A percentile compares a stretch with the other conserved stretches of the same genome.
phyloP scores from a whole-genome alignment of 2,113 vertebrate species.

The Ammodytes dubius region DNA sequence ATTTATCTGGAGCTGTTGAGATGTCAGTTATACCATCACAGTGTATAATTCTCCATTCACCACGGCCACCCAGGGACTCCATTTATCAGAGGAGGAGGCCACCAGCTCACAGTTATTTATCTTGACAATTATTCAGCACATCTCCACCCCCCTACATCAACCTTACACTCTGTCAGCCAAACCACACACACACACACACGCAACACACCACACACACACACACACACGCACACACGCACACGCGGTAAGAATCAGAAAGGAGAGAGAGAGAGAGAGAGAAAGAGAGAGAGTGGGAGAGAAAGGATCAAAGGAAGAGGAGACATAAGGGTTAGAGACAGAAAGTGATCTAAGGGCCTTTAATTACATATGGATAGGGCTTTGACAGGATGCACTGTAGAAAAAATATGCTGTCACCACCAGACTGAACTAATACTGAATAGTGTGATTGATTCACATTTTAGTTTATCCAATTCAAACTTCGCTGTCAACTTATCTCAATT shows the following conservation, averaged over 20 bases:
- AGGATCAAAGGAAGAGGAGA: background rate
- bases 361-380: constrained; percentile 17
- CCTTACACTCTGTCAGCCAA: constrained; percentile 17
- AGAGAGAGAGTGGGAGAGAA: background rate
- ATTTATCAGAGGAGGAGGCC: constrained; percentile 31
- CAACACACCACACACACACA: constrained; percentile 40
- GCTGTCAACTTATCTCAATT: background rate
- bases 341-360: constrained; percentile 47
- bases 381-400: constrained; percentile 32
- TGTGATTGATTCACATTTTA: background rate
- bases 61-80: constrained; percentile 15
- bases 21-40: too few species aligned
- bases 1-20: too few species aligned
- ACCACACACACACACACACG: constrained; percentile 32
- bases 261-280: constrained; percentile 14
- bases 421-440: background rate
- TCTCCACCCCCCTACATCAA: constrained; percentile 14
- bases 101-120: constrained; percentile 49
- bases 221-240: background rate
- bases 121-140: constrained; percentile 43
- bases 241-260: background rate
- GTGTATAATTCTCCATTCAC: background rate
- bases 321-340: constrained; percentile 22
- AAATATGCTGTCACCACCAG: background rate
- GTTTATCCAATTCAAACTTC: background rate